A percentile compares a stretch with the other conserved stretches of the same genome.
phyloP scores from a whole-genome alignment of 2,888 invertebrate genomes.

The Troides aeacus region DNA sequence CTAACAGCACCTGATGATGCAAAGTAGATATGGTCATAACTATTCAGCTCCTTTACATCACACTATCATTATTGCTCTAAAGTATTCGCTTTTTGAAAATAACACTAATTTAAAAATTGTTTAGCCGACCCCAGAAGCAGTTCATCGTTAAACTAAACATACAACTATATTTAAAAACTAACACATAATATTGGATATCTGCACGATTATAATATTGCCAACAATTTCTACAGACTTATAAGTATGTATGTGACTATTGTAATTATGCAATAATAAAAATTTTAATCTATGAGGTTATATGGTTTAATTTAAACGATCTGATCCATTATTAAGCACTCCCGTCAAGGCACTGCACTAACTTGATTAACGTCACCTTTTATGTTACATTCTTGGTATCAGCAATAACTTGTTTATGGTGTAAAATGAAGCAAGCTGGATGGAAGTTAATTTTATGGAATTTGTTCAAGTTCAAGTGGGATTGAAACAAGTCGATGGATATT shows the following conservation, averaged over 20 bases:
- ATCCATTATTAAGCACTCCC: slow-evolving; percentile 7
- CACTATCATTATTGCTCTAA: not conserved
- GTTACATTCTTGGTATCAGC: not conserved
- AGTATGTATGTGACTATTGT: slow-evolving; percentile 10
- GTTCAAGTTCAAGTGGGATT: not conserved
- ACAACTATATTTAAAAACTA: not conserved
- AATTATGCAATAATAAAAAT: slow-evolving; percentile 15
- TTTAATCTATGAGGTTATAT: slow-evolving; percentile 17
- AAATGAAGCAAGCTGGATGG: not conserved
- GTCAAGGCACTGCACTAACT: slow-evolving; percentile 5
- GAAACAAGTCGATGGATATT: not conserved
- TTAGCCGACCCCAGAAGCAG: slow-evolving; percentile 19
- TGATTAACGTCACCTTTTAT: not conserved
- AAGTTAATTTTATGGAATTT: not conserved
- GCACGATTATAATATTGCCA: slow-evolving; percentile 23
- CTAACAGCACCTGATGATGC: not conserved
- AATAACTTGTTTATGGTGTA: not conserved
- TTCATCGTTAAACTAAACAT: not conserved
- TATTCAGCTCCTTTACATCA: not conserved
- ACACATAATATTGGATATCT: slow-evolving; percentile 1
- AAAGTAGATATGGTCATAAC: not conserved
- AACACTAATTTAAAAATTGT: slow-evolving; percentile 9
- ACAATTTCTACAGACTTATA: slow-evolving; percentile 2
- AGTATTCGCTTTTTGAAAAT: not conserved
- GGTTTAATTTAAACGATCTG: slow-evolving; percentile 7